Conservation (phyloP, 2,113 vertebrate genomes). For the Gavia stellata region DNA sequence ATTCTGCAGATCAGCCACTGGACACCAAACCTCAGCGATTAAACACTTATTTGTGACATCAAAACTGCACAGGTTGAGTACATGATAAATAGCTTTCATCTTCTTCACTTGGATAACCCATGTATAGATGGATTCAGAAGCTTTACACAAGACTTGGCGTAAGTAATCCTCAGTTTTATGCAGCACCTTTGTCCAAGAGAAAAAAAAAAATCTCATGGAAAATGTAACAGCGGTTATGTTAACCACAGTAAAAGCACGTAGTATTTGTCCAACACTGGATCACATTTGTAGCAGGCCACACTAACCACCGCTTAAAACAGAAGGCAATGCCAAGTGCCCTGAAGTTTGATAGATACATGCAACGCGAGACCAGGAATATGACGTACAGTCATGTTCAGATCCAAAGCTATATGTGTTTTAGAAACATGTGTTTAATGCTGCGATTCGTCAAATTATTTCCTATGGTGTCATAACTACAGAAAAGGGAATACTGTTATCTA, state of each 20-base stretch:
- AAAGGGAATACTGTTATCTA: neutral
- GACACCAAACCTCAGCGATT: conserved; percentile 97
- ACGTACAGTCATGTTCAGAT: neutral
- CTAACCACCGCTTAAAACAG: neutral
- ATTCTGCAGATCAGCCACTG: conserved; percentile 80
- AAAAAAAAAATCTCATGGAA: neutral
- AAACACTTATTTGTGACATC: conserved; percentile 98
- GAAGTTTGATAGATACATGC: neutral
- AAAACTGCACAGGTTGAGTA: conserved; percentile 94
- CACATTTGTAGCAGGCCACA: neutral
- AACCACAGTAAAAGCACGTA: neutral
- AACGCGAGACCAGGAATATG: fast-evolving
- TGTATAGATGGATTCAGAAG: conserved; percentile 86
- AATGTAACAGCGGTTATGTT: neutral
- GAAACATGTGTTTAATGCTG: neutral
- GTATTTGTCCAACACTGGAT: fast-evolving
- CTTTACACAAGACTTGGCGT: conserved; percentile 88
- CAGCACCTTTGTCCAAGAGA: conserved; percentile 79
- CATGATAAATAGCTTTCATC: conserved; percentile 98
- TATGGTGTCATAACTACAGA: neutral
- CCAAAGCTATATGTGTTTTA: neutral
- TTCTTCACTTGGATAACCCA: conserved; percentile 94
- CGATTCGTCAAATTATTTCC: neutral
- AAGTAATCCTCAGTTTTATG: conserved; percentile 93
- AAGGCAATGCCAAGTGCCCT: neutral